A percentile compares a stretch with the other conserved stretches of the same genome.
phyloP scores from a whole-genome alignment of 2,113 vertebrate species.

The Haemorhous mexicanus region DNA sequence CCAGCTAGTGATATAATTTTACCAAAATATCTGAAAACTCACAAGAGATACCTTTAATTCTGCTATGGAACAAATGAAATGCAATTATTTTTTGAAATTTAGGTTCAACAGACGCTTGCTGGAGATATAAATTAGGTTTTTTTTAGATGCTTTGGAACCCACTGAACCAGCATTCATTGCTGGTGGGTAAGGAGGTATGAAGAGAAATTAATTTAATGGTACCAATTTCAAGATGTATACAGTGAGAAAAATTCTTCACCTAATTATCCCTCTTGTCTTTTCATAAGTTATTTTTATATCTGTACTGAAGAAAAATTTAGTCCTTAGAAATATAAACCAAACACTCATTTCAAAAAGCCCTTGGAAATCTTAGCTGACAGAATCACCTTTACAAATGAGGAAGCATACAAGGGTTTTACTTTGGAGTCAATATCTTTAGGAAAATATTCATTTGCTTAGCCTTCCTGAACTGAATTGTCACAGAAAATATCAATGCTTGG shows the following conservation, averaged over 20 bases:
- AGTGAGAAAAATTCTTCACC: not conserved
- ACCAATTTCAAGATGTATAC: not conserved
- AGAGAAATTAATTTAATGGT: not conserved
- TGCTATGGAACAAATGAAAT: not conserved
- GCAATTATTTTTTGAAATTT: not conserved
- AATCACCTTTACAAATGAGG: not conserved
- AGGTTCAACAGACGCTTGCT: not conserved
- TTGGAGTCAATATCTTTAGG: not conserved
- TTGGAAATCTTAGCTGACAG: not conserved
- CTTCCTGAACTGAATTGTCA: not conserved
- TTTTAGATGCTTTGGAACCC: not conserved
- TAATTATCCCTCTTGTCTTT: not conserved
- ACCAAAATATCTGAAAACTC: not conserved
- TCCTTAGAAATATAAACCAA: not conserved
- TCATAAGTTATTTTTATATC: not conserved
- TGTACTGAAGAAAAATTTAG: not conserved
- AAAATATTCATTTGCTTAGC: not conserved
- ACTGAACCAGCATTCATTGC: not conserved
- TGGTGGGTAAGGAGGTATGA: not conserved
- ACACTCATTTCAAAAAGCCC: not conserved
- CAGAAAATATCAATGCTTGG: not conserved
- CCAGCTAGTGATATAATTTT: not conserved
- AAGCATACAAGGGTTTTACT: not conserved
- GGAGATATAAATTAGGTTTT: not conserved
- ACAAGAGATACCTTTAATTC: not conserved